Conservation (phyloP, 53 echinoderm and acorn worm genomes). For the Luidia sarsii region DNA sequence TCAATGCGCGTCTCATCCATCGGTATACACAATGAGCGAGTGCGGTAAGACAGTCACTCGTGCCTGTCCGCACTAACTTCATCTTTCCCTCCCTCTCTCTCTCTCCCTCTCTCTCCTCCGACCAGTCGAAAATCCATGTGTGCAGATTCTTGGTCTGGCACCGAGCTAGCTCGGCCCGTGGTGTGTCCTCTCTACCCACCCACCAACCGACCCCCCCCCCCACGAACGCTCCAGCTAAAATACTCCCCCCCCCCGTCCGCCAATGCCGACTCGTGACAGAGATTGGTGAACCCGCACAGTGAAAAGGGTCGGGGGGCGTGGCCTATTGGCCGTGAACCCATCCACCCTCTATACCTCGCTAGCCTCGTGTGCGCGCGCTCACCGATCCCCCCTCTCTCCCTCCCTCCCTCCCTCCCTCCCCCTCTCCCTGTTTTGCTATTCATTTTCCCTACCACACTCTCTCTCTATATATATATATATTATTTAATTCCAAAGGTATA, state of each 20-base stretch:
- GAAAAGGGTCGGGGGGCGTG: conserved; percentile 55
- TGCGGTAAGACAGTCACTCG: too few species aligned
- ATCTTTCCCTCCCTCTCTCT: too few species aligned
- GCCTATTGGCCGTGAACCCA: conserved; percentile 59
- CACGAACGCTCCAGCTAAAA: too few species aligned
- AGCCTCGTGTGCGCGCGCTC: neutral
- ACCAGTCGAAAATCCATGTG: neutral
- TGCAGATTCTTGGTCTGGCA: neutral
- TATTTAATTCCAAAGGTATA: conserved; percentile 15
- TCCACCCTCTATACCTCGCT: conserved; percentile 28
- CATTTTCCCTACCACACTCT: neutral
- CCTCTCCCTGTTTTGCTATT: conserved; percentile 1
- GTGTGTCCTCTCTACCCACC: neutral
- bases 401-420: too few species aligned
- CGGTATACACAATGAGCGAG: too few species aligned
- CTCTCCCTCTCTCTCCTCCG: neutral
- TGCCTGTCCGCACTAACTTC: too few species aligned
- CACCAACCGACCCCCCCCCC: too few species aligned
- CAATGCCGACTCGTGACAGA: conserved; percentile 23
- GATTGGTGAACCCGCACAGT: conserved; percentile 28
- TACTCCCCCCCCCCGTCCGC: too few species aligned
- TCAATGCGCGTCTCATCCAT: too few species aligned
- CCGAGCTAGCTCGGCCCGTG: neutral
- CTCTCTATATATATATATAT: too few species aligned
- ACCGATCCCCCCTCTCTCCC: neutral